phyloP scores from a whole-genome alignment of 30 jellyfish, hydroid and myxozoan species.

The Hydra vulgaris region DNA sequence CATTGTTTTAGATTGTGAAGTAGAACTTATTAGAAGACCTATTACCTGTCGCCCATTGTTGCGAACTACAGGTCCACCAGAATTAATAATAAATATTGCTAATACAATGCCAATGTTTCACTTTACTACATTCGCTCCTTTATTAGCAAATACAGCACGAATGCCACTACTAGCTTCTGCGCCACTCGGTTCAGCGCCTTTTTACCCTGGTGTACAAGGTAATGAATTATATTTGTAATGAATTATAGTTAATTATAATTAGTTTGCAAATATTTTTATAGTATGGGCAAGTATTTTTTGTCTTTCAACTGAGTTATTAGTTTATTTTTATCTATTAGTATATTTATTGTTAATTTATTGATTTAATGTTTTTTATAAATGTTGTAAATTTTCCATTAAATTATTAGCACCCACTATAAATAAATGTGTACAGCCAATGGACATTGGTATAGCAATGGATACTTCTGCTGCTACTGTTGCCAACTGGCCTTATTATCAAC shows the following conservation, averaged over 20 bases:
- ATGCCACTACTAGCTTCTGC: not conserved
- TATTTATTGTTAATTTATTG: not conserved
- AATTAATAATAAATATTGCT: not conserved
- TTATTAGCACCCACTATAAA: not conserved
- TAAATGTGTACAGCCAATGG: conserved; percentile 36
- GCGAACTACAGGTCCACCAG: not conserved
- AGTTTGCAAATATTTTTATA: too few species aligned
- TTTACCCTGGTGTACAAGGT: not conserved
- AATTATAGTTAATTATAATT: too few species aligned
- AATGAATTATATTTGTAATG: too few species aligned
- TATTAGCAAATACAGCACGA: not conserved
- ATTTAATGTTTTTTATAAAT: not conserved
- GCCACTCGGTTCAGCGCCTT: not conserved
- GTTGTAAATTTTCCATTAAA: too few species aligned
- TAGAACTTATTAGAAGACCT: too few species aligned
- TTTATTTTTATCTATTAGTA: too few species aligned
- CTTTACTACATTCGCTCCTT: not conserved
- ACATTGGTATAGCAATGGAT: conserved; percentile 74
- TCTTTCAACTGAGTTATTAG: too few species aligned
- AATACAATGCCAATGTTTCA: not conserved
- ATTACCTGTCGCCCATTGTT: not conserved
- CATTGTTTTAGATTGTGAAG: too few species aligned
- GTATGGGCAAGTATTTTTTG: too few species aligned
- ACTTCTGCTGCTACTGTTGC: conserved; percentile 76
- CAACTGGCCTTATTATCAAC: conserved; percentile 75